These are phyloP conservation scores for Paralvinella palmiformis DNA, from an alignment of 1,140 invertebrate genomes.

Conservation along the genomic window DNA sequence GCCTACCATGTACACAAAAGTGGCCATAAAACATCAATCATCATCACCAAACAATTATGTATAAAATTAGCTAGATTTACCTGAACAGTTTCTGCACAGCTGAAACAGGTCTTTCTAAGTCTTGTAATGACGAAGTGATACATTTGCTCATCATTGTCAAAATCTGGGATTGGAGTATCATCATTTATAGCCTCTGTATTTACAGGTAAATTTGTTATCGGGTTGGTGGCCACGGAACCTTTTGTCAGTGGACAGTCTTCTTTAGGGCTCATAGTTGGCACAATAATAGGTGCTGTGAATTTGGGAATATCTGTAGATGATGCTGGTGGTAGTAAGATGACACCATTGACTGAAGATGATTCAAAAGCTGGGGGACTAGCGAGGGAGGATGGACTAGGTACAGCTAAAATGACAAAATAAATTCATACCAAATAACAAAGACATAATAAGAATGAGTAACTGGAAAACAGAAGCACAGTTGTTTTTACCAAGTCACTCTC, in stretches of 20 bases:
- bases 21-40: too few species aligned
- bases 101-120: constrained; percentile 8
- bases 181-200: not conserved
- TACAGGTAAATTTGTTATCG: constrained; percentile 14
- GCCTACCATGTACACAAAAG: too few species aligned
- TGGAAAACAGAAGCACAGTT: too few species aligned
- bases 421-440: too few species aligned
- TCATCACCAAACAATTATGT: too few species aligned
- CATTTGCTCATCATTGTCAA: constrained; percentile 21
- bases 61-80: too few species aligned
- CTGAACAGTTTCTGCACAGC: constrained; percentile 10
- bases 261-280: constrained; percentile 15
- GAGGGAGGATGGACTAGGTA: not conserved
- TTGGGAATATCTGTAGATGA: constrained; percentile 2
- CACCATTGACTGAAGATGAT: not conserved
- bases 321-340: constrained; percentile 5
- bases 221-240: constrained; percentile 11
- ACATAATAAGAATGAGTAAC: too few species aligned
- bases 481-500: not conserved
- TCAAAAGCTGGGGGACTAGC: not conserved
- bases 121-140: constrained; percentile 17
- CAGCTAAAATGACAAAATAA: not conserved
- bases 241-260: not conserved
- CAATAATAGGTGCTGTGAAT: constrained; percentile 16
- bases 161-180: constrained; percentile 11